These are phyloP conservation scores for Lepidostoma basale DNA, from an alignment of 1,140 invertebrate genomes.

Conservation along the genomic window DNA sequence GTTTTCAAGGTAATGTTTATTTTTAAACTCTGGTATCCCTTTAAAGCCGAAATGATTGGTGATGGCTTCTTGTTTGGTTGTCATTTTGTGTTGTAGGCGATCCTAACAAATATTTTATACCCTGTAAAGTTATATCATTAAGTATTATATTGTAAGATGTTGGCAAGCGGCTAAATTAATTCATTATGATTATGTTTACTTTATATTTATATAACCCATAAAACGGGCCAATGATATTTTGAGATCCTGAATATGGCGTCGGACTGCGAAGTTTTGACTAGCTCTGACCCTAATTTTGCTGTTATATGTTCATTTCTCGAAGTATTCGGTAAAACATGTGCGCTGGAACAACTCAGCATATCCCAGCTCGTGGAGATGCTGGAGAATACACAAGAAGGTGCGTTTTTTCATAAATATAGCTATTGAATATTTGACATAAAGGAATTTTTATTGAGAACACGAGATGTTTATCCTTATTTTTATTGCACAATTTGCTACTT, in stretches of 20 bases:
- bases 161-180: slow-evolving; percentile 52
- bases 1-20: no score
- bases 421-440: slow-evolving; percentile 50
- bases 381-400: slow-evolving; percentile 87
- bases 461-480: slow-evolving; percentile 8
- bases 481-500: neutral
- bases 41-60: slow-evolving; percentile 37
- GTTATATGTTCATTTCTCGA: slow-evolving; percentile 93
- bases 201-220: slow-evolving; percentile 16
- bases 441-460: slow-evolving; percentile 49
- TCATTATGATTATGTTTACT: slow-evolving; percentile 46
- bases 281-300: slow-evolving; percentile 94
- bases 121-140: slow-evolving; percentile 53
- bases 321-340: slow-evolving; percentile 83
- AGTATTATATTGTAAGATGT: slow-evolving; percentile 53
- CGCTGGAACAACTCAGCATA: slow-evolving; percentile 77
- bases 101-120: slow-evolving; percentile 61
- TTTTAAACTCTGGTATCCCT: slow-evolving; percentile 18
- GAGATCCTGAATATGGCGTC: slow-evolving; percentile 75
- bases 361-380: slow-evolving; percentile 84
- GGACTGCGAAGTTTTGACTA: slow-evolving; percentile 83
- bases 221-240: slow-evolving; percentile 47
- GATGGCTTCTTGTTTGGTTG: slow-evolving; percentile 44
- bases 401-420: neutral
- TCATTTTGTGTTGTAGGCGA: slow-evolving; percentile 57